Evolutionary conservation across 2,113 vertebrate genomes (phyloP), one percentile per base, ranked within the genome.

Genomic region (Otis tarda): DNA sequence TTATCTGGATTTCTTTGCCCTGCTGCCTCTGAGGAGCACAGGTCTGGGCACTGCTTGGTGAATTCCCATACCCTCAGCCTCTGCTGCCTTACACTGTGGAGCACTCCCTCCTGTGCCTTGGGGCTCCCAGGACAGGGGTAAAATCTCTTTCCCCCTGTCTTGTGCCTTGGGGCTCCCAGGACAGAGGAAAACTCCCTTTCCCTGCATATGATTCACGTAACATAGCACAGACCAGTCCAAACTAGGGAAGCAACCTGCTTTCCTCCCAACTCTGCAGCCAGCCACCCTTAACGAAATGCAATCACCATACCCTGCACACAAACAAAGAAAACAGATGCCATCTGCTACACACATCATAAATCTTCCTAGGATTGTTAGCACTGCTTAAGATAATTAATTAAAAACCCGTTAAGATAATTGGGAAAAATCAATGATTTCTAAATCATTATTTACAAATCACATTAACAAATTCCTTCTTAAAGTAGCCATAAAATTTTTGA

Each of bases 351-450:
- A 23, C 28, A 18, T 57, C 1, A 0, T 64, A 81, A 90, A 94
- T 86, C 90, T 83, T 87, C 75, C 76, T 55, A 75, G 33, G 47
- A 39, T 71, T 77, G n/a, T 68, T 74, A 53, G 30, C 15, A 71
- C 23, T 39, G 16, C 43, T 86, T 86, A 67, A 50, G 67, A 59
- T 28, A 94, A 87, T 79, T 50, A 93, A 96, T 80, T 90, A 74
- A 57, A 85, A 83, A 14, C 0, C 9, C 82, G 10, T 63, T 7
- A 7, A 47, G 73, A 43, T 39, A 75, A 92, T 60, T 90, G 81
- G 87, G 91, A 60, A 30, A 94, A 93, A 90, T 43, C 61, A 59
- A 18, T 91, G 5, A 60, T 82, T 94, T 91, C 31, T 71, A 87
- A 93, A 68, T 43, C 11, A 35, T 47, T 83, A 71, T 80, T 95